Evolutionary conservation across 1,140 invertebrate genomes (phyloP).

Genomic region (Pseudomyrmex dendroicus): DNA sequence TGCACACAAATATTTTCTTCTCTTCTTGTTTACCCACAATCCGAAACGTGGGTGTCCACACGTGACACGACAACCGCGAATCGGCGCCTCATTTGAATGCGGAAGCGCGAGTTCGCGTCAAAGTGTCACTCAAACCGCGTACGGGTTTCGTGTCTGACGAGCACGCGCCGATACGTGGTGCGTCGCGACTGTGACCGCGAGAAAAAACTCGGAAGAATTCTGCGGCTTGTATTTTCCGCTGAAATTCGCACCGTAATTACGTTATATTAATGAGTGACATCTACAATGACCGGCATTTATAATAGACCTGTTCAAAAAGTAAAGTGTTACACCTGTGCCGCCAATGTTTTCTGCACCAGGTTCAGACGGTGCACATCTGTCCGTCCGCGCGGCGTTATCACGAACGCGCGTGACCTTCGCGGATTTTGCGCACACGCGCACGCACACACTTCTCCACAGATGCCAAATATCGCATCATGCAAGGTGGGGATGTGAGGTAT

Average conservation of each 20-base stretch:
- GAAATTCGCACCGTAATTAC: no score
- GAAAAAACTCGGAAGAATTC: no score
- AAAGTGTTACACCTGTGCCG: no score
- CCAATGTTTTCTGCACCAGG: no score
- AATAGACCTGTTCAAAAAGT: no score
- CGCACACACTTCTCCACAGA: background rate
- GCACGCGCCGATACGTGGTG: no score
- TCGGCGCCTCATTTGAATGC: conserved; percentile 43
- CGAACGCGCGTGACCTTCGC: conserved; percentile 65
- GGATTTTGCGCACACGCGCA: conserved; percentile 18
- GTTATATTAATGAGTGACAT: no score
- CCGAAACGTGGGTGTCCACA: conserved; percentile 84
- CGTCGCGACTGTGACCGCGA: no score
- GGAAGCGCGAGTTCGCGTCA: background rate
- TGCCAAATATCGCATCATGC: conserved; percentile 19
- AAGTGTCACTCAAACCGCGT: background rate
- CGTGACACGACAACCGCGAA: conserved; percentile 74
- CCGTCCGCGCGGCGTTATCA: background rate
- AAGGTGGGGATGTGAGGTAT: background rate
- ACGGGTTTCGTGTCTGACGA: no score
- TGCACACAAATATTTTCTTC: conserved; percentile 70
- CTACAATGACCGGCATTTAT: no score
- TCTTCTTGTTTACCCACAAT: conserved; percentile 83
- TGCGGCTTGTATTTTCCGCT: no score
- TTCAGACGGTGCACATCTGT: no score